A percentile compares a stretch with the other conserved stretches of the same genome.
Conservation (phyloP, 2,113 vertebrate genomes). For the Ochotona curzoniae region DNA sequence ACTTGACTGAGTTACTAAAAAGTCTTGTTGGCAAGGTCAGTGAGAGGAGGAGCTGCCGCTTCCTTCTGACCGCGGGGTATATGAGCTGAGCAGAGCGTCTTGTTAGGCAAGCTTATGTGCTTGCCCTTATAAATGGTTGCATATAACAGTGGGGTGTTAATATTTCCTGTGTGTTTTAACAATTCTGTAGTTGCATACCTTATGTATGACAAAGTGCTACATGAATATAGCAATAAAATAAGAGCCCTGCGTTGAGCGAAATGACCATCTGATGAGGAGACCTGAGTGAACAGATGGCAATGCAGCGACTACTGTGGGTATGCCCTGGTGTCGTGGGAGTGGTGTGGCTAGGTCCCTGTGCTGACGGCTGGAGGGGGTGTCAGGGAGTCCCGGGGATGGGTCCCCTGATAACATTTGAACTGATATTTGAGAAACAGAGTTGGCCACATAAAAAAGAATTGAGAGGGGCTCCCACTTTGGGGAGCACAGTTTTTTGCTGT, state of each 20-base stretch:
- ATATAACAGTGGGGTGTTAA: neutral
- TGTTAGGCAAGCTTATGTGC: neutral
- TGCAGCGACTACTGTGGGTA: neutral
- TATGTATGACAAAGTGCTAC: neutral
- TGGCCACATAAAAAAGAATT: neutral
- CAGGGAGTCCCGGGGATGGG: neutral
- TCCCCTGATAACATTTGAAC: neutral
- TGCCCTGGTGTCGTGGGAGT: neutral
- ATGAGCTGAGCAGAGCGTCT: neutral
- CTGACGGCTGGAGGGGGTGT: too few species aligned
- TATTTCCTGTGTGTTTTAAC: neutral
- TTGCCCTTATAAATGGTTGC: neutral
- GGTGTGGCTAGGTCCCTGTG: neutral
- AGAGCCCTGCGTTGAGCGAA: neutral
- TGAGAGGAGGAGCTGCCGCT: neutral
- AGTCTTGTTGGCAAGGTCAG: neutral
- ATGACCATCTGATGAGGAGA: neutral
- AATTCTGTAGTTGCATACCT: neutral
- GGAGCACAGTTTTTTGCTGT: neutral
- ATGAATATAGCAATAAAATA: neutral
- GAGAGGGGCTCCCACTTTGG: neutral
- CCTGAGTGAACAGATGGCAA: neutral
- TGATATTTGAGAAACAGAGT: constrained; percentile 23
- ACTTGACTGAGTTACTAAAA: neutral
- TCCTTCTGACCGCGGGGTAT: neutral